A percentile compares a stretch with the other conserved stretches of the same genome.
These are phyloP conservation scores for Hipposideros armiger DNA, from an alignment of 2,113 vertebrate species.

Conservation along the genomic window DNA sequence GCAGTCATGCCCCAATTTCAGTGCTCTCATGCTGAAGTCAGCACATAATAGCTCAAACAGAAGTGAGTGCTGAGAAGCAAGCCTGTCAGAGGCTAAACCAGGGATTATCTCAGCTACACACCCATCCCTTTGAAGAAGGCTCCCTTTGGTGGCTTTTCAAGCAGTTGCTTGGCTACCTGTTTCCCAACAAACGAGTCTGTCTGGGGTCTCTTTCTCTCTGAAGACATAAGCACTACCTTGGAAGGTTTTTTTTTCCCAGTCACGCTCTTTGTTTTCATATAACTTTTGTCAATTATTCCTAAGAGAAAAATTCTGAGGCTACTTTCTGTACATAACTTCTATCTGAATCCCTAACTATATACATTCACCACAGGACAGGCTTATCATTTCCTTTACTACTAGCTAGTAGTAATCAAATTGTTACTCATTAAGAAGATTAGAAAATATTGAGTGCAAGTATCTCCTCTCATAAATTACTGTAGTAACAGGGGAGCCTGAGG, in stretches of 20 bases:
- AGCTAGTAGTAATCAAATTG: not conserved
- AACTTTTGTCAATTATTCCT: slow-evolving; percentile 51
- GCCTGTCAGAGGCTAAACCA: slow-evolving; percentile 74
- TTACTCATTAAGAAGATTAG: not conserved
- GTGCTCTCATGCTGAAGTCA: slow-evolving; percentile 78
- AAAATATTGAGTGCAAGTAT: not conserved
- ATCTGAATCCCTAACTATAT: not conserved
- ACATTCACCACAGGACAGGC: not conserved
- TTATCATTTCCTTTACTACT: slow-evolving; percentile 1
- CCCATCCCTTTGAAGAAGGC: slow-evolving; percentile 75
- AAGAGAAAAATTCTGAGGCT: not conserved
- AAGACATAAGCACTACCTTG: not conserved
- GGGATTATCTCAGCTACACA: slow-evolving; percentile 74
- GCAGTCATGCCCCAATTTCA: slow-evolving; percentile 77
- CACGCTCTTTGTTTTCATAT: slow-evolving; percentile 36
- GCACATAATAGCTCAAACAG: slow-evolving; percentile 73
- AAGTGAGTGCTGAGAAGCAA: slow-evolving; percentile 69
- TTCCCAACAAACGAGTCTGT: slow-evolving; percentile 48
- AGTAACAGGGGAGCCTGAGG: not conserved
- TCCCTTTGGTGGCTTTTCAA: slow-evolving; percentile 61
- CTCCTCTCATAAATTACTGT: not conserved
- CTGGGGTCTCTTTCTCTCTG: slow-evolving; percentile 33
- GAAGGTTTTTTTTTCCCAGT: slow-evolving; percentile 33
- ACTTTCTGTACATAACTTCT: not conserved
- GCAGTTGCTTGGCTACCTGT: slow-evolving; percentile 71